Base-by-base conservation (phyloP, 2,797 vertebrate genomes). In the Euthynnus affinis region DNA sequence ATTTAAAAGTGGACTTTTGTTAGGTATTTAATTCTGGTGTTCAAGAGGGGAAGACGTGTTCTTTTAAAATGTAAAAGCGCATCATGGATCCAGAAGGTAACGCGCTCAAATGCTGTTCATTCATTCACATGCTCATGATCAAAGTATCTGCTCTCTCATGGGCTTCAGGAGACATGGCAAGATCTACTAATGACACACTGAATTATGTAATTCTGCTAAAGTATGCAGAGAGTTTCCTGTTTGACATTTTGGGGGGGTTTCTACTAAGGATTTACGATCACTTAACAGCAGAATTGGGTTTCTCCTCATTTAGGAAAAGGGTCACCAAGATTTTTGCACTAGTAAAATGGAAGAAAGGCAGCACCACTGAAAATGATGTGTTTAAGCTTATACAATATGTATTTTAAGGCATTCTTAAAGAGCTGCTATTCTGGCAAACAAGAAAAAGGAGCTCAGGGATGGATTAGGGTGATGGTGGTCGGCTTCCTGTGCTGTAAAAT, bases 111-210 rank as follows among this genome's bases (percentile, higher is more conserved):
- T 22, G 34, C 27, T 2, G 14, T 53, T 51, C 9, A 46, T 67
- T 68, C 4, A 56, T n/a, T 57, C 59, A 27, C 22, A 42, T 22
- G 34, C 22, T n/a, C 12, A 3, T 51, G 17, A 48, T 15, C 9
- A 2, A 40, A 61, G 9, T 15, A 72, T 40, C 52, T 51, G 69
- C 46, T 12, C n/a, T 65, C 72, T 60, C 23, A 14, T 32, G 53
- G 13, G 13, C 8, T 9, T n/a, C 14, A 20, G 12, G 49, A 66
- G 25, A 65, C 25, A 25, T 7, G 3, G 40, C 63, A 62, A 61
- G 0, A 8, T 37, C 53, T 4, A 4, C 63, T 27, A 18, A 34
- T 17, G 14, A 34, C 20, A 20, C n/a, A 34, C 20, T 40, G 15
- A n/a, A 7, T 6, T 10, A n/a, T 40, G 46, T 46, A 17, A 18